phyloP scores from a whole-genome alignment of 2,113 vertebrate genomes.

The Proteles cristata region DNA sequence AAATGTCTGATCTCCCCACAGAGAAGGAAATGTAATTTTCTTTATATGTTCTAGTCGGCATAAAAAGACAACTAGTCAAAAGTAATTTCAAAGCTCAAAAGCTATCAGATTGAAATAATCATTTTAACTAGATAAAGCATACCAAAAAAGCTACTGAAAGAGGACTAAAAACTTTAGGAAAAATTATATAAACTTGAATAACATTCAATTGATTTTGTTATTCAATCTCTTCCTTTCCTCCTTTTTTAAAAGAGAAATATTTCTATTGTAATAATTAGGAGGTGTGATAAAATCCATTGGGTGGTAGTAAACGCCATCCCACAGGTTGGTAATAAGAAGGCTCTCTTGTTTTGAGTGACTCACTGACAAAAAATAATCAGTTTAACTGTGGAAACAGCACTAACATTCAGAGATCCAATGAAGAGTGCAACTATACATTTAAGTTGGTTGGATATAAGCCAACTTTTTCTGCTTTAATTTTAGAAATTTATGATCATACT shows the following conservation, averaged over 20 bases:
- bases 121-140: slow-evolving; percentile 41
- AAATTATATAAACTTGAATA: not conserved
- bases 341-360: not conserved
- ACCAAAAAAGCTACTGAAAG: not conserved
- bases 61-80: not conserved
- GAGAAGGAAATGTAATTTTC: slow-evolving; percentile 42
- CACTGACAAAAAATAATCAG: not conserved
- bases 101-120: not conserved
- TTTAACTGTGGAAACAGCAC: not conserved
- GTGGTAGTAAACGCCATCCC: not conserved
- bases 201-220: not conserved
- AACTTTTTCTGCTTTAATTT: not conserved
- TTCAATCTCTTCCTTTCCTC: not conserved
- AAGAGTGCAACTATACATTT: not conserved
- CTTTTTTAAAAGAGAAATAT: not conserved
- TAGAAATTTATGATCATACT: not conserved
- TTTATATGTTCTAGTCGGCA: not conserved
- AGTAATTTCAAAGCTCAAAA: slow-evolving; percentile 1
- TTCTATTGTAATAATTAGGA: not conserved
- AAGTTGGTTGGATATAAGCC: not conserved
- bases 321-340: not conserved
- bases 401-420: not conserved
- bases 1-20: slow-evolving; percentile 18
- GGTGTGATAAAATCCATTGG: not conserved
- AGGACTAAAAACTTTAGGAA: not conserved